A percentile compares a stretch with the other conserved stretches of the same genome.
phyloP scores from a whole-genome alignment of 2,113 vertebrate species.

The Electrona antarctica region DNA sequence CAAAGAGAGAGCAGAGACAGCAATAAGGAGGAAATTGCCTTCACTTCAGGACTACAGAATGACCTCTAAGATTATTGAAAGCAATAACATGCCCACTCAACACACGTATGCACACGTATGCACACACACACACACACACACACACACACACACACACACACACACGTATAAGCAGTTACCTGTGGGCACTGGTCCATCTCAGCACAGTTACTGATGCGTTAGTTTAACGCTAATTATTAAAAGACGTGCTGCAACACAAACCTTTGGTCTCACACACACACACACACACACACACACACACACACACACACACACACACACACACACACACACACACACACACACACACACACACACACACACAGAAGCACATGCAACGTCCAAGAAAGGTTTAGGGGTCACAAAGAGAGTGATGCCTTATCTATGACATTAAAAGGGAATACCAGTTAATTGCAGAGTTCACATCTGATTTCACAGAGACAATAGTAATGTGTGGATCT shows the following conservation, averaged over 20 bases:
- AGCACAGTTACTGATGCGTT: constrained; percentile 26
- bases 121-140: constrained; percentile 16
- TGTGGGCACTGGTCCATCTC: neutral
- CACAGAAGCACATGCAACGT: neutral
- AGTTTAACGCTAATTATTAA: constrained; percentile 33
- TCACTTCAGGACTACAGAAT: constrained; percentile 65
- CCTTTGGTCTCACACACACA: constrained; percentile 9
- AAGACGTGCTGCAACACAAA: constrained; percentile 3
- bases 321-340: neutral
- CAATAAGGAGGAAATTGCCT: constrained; percentile 67
- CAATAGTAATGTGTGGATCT: constrained; percentile 22
- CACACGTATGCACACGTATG: neutral
- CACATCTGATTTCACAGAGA: neutral
- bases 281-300: neutral
- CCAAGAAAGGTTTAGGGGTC: constrained; percentile 29
- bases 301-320: too few relatives aligned
- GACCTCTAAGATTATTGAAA: constrained; percentile 69
- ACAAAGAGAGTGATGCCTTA: constrained; percentile 54
- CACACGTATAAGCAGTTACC: constrained; percentile 28
- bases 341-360: constrained; percentile 4
- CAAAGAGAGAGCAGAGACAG: constrained; percentile 41
- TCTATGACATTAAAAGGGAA: constrained; percentile 21
- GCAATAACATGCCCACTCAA: constrained; percentile 61
- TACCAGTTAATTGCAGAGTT: constrained; percentile 32
- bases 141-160: constrained; percentile 32